Conservation (phyloP, 2,113 vertebrate species). For the Cyphomyrus discorhynchus region DNA sequence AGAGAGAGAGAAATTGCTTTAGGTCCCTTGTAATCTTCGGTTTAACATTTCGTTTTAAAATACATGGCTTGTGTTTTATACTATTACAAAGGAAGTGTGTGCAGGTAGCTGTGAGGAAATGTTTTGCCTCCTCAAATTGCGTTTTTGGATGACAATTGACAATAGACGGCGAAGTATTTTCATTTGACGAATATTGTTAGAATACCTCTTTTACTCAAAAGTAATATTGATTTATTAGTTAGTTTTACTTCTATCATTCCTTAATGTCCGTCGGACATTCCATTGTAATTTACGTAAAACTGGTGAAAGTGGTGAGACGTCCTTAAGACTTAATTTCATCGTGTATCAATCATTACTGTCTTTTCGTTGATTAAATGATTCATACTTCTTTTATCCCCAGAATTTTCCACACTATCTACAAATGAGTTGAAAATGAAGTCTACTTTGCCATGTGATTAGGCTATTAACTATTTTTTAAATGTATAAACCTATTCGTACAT, state of each 20-base stretch:
- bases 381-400: neutral
- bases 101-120: neutral
- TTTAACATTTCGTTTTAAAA: constrained; percentile 11
- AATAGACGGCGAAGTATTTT: neutral
- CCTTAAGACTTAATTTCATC: neutral
- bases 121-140: constrained; percentile 10
- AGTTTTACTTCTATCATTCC: neutral
- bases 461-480: neutral
- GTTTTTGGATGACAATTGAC: neutral
- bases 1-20: constrained; percentile 10
- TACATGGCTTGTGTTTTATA: constrained; percentile 6
- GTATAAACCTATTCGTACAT: neutral
- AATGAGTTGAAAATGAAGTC: neutral
- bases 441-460: neutral
- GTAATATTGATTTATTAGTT: neutral
- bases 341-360: neutral
- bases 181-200: neutral
- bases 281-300: neutral
- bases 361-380: neutral
- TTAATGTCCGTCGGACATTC: neutral
- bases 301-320: neutral
- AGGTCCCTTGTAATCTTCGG: constrained; percentile 22
- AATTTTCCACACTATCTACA: neutral
- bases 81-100: constrained; percentile 6
- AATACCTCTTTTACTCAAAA: neutral